Percentiles rank a stretch among this genome's conserved stretches.
phyloP scores from a whole-genome alignment of 1,140 invertebrate genomes.

The Sipha flava region DNA sequence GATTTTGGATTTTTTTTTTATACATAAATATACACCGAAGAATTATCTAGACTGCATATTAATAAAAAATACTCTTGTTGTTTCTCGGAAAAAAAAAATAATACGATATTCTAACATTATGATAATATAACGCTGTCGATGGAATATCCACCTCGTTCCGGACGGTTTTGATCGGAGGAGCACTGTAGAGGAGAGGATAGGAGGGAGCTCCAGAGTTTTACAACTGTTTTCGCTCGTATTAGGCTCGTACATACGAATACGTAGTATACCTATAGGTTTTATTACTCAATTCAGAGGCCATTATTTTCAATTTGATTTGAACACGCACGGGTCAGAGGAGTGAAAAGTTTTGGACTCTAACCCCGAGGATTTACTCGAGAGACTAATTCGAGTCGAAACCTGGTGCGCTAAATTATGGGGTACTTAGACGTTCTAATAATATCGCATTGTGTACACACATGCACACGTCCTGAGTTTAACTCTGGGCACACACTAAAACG shows the following conservation, averaged over 20 bases:
- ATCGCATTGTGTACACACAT: background rate
- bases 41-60: too few relatives aligned
- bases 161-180: too few relatives aligned
- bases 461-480: background rate
- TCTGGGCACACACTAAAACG: background rate
- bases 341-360: background rate
- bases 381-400: background rate
- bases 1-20: too few relatives aligned
- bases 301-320: constrained; percentile 19
- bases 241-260: background rate
- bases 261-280: background rate
- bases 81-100: too few relatives aligned
- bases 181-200: too few relatives aligned
- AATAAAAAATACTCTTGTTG: too few relatives aligned
- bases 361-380: constrained; percentile 4
- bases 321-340: background rate
- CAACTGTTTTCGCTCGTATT: background rate
- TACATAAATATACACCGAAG: too few relatives aligned
- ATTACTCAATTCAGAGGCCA: background rate
- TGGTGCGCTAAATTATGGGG: background rate
- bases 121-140: too few relatives aligned
- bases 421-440: background rate
- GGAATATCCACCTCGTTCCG: too few relatives aligned
- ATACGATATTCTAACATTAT: too few relatives aligned
- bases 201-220: too few relatives aligned